phyloP scores from a whole-genome alignment of 2,888 invertebrate genomes.

The Leptopterna dolabrata region DNA sequence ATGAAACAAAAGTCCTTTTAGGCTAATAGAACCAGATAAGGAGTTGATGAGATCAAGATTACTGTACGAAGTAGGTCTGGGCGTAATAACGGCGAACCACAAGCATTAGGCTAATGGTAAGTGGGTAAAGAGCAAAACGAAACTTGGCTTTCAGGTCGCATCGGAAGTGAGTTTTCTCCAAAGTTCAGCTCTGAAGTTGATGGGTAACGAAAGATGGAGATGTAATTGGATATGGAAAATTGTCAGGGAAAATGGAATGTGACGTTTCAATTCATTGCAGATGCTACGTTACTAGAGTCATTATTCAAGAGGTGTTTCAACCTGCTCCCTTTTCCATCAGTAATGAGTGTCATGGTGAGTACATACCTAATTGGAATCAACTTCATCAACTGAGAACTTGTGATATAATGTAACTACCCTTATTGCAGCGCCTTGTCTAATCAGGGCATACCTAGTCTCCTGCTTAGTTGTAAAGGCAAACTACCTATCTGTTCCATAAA shows the following conservation, averaged over 20 bases:
- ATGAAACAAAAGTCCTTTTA: constrained; percentile 36
- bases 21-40: constrained; percentile 8
- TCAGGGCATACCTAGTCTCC: too few species aligned
- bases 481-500: too few species aligned
- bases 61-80: constrained; percentile 10
- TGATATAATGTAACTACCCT: too few species aligned
- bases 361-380: too few species aligned
- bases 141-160: constrained; percentile 45
- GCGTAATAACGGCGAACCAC: constrained; percentile 42
- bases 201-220: neutral
- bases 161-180: neutral
- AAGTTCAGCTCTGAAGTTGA: constrained; percentile 9
- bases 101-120: constrained; percentile 24
- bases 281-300: too few species aligned
- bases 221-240: constrained; percentile 28
- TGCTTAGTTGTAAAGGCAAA: too few species aligned
- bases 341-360: too few species aligned
- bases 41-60: constrained; percentile 34
- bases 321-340: too few species aligned
- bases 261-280: neutral
- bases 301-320: too few species aligned
- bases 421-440: too few species aligned
- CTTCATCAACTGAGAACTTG: too few species aligned
- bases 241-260: neutral
- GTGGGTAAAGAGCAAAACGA: constrained; percentile 42